phyloP scores from a whole-genome alignment of 2,797 vertebrate genomes.

The Melanotaenia parkinsoni region DNA sequence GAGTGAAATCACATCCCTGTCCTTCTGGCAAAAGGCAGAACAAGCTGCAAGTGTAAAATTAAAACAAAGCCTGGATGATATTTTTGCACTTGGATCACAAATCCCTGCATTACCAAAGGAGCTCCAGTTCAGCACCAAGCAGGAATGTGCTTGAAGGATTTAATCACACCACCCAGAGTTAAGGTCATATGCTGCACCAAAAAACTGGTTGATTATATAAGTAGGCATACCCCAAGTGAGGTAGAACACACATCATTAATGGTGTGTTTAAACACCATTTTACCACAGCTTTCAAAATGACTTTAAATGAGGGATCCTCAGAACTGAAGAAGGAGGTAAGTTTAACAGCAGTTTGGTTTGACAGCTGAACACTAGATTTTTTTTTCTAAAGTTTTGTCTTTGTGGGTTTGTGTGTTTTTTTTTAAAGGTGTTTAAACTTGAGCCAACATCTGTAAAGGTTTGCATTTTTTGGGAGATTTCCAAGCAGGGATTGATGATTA shows the following conservation, averaged over 20 bases:
- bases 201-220: slow-evolving; percentile 27
- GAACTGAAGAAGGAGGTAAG: slow-evolving; percentile 62
- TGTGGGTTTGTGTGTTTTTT: not conserved
- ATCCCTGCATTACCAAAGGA: not conserved
- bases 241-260: slow-evolving; percentile 33
- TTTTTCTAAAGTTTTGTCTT: not conserved
- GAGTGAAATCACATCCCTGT: not conserved
- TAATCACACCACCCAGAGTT: slow-evolving; percentile 21
- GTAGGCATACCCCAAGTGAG: not conserved
- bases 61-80: slow-evolving; percentile 11
- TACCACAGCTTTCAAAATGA: slow-evolving; percentile 47
- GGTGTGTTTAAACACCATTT: slow-evolving; percentile 24
- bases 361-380: not conserved
- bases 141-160: slow-evolving; percentile 52
- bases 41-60: not conserved
- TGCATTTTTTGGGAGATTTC: not conserved
- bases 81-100: slow-evolving; percentile 40
- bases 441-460: not conserved
- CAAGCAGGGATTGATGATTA: no score
- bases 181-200: slow-evolving; percentile 64
- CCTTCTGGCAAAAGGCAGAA: not conserved
- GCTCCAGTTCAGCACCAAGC: slow-evolving; percentile 4
- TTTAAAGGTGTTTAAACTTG: not conserved
- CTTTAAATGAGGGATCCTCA: slow-evolving; percentile 17
- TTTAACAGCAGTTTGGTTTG: not conserved